Evolutionary conservation across 2,797 vertebrate genomes (phyloP).

Genomic region (Peromyscus melanophrys): DNA sequence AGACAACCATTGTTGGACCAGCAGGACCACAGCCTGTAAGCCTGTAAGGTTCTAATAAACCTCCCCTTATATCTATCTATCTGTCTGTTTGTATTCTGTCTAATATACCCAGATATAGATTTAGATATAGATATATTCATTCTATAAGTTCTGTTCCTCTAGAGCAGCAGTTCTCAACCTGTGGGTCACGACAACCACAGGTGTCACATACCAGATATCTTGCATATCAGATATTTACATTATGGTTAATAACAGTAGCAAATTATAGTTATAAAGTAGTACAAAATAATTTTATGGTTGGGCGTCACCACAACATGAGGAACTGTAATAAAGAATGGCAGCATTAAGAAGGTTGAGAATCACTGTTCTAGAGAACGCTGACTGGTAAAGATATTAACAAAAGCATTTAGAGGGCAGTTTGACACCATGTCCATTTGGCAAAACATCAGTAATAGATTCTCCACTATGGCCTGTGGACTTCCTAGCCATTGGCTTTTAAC

Average conservation of each 20-base stretch:
- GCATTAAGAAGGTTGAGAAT: not conserved
- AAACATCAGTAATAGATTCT: not conserved
- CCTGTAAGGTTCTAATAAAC: not conserved
- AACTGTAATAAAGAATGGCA: not conserved
- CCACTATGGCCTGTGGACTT: not conserved
- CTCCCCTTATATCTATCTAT: not conserved
- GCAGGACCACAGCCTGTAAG: not conserved
- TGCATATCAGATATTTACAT: not conserved
- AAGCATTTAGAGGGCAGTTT: not conserved
- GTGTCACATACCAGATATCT: not conserved
- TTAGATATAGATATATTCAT: not conserved
- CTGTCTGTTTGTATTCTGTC: not conserved
- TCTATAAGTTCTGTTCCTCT: not conserved
- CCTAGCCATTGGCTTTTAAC: too few species aligned
- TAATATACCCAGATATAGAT: not conserved
- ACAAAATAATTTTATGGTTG: not conserved
- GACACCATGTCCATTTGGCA: not conserved
- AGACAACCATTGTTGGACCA: not conserved
- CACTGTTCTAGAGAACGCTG: not conserved
- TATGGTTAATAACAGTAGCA: not conserved
- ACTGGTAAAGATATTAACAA: not conserved
- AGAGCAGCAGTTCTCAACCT: not conserved
- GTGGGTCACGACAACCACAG: not conserved
- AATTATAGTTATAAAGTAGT: not conserved
- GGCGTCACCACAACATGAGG: not conserved